Base-by-base conservation (phyloP, 1,140 invertebrate genomes). In the Musca domestica region DNA sequence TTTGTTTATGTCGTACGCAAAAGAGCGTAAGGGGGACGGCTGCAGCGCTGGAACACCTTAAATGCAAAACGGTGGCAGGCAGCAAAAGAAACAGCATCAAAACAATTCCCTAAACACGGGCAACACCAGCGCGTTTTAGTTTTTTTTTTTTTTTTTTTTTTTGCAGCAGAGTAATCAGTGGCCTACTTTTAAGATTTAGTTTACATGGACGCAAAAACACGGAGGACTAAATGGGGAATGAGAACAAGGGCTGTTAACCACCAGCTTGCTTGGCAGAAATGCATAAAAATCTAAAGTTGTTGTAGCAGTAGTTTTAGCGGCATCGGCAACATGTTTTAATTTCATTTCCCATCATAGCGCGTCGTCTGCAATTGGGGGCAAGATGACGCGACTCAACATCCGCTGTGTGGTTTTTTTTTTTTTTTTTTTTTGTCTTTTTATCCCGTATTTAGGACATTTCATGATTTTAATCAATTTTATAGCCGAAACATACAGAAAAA, bases 341-440 rank as follows among this genome's bases (percentile, higher is more conserved):
- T 51, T 19, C 20, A 22, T 34, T 61, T 61, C 56, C 27, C 56
- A 61, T 61, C 34, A 41, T 10, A 41, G 10, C 27, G n/a, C n/a
- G 56, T 56, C 27, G 27, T 61, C 5, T 41, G 4, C 5, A 9
- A 41, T 9, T 41, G 34, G 34, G 34, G 34, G 17, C 17, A 61
- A 27, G 56, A 61, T 61, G 56, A 61, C 56, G 56, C 56, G 56
- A 61, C 56, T 34, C 17, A 61, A 61, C 56, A 61, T 61, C 56
- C 56, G 56, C 56, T 51, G n/a, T 10, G 19, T 5, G n/a, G n/a
- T n/a, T n/a, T n/a, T n/a, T n/a, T n/a, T n/a, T 4, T 20, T 61
- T n/a, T 19, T 61, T 61, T 27, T 41, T 41, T 7, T 9, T 41
- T 41, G 6, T 12, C 10, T 5, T 41, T 41, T 30, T 12, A 5